Evolutionary conservation across 2,113 vertebrate species (phyloP).

Genomic region (Vimba vimba): DNA sequence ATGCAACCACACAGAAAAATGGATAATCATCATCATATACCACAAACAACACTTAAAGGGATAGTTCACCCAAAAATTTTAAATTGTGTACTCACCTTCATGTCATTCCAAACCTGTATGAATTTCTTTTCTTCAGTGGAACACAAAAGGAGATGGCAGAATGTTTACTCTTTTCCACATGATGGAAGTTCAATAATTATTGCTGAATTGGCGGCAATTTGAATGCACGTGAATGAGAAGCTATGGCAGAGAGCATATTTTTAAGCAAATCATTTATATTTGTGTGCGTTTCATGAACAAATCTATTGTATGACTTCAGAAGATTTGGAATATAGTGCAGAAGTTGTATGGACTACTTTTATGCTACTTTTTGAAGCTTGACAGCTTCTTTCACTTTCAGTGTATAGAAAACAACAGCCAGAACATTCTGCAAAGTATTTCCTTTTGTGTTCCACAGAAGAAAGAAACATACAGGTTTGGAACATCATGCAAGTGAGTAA

Average conservation of each 20-base stretch:
- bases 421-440: background rate
- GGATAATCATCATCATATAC: slow-evolving; percentile 21
- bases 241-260: background rate
- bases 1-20: slow-evolving; percentile 38
- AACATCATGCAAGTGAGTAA: background rate
- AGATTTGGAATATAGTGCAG: background rate
- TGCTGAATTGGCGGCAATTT: background rate
- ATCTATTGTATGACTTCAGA: background rate
- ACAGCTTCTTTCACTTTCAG: too few relatives aligned
- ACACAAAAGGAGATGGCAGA: background rate
- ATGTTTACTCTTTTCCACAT: background rate
- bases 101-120: slow-evolving; percentile 10
- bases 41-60: slow-evolving; percentile 13
- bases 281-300: background rate
- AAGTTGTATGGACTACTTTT: too few relatives aligned
- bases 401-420: background rate
- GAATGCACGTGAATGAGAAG: background rate
- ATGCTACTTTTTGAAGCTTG: too few relatives aligned
- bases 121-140: background rate
- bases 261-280: too few relatives aligned
- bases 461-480: background rate
- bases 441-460: background rate
- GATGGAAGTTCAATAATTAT: background rate
- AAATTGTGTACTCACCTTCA: background rate
- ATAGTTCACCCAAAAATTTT: background rate